Evolutionary conservation across 2,888 invertebrate genomes (phyloP).

Genomic region (Andrena bucephala): DNA sequence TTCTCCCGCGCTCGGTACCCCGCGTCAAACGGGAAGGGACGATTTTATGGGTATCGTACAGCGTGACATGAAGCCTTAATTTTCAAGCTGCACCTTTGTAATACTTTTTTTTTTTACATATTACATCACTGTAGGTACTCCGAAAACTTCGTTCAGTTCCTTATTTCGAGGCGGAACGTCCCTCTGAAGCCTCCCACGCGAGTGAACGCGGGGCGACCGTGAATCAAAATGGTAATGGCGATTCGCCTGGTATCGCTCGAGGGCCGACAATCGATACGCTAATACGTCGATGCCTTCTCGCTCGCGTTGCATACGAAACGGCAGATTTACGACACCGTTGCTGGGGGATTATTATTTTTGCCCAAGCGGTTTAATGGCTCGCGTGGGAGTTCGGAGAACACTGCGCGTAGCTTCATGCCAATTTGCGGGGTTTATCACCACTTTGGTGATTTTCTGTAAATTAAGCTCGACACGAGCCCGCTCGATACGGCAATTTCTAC

Average conservation of each 20-base stretch:
- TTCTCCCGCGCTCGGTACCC: not conserved
- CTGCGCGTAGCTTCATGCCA: not conserved
- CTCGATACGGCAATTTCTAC: not conserved
- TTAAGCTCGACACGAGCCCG: not conserved
- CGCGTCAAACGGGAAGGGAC: not conserved
- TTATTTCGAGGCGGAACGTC: not conserved
- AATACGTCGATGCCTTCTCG: constrained; percentile 56
- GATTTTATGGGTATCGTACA: not conserved
- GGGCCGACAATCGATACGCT: constrained; percentile 66
- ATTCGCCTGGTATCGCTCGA: constrained; percentile 50
- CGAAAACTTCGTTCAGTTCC: too few species aligned
- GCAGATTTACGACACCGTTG: constrained; percentile 56
- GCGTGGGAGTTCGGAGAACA: constrained; percentile 38
- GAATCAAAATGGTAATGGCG: constrained; percentile 41
- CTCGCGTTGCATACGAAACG: constrained; percentile 38
- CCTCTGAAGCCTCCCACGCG: constrained; percentile 15
- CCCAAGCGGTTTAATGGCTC: constrained; percentile 51
- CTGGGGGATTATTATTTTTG: constrained; percentile 57
- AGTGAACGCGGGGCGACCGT: constrained; percentile 1
- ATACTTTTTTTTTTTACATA: too few species aligned
- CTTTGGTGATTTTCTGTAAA: constrained; percentile 8
- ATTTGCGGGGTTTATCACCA: constrained; percentile 18
- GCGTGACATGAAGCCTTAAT: not conserved
- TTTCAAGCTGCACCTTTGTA: too few species aligned
- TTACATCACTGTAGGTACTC: too few species aligned